A percentile compares a stretch with the other conserved stretches of the same genome.
These are phyloP conservation scores for Aplocera efformata DNA, from an alignment of 2,888 invertebrate genomes.

Conservation along the genomic window DNA sequence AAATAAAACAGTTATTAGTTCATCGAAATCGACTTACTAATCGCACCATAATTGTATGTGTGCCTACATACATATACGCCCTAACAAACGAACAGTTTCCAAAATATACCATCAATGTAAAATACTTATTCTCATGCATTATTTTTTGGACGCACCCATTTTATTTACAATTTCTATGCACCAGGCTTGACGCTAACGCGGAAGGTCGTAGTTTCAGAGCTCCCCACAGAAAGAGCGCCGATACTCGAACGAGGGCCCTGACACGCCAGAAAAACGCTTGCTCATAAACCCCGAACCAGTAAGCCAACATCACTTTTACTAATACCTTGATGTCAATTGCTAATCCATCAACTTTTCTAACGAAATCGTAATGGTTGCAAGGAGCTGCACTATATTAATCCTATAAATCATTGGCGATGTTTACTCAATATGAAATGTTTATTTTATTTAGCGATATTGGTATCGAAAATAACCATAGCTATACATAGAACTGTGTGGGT, in stretches of 20 bases:
- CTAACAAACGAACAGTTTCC: no score
- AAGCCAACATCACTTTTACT: constrained; percentile 46
- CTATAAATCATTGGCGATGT: constrained; percentile 12
- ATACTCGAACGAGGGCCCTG: constrained; percentile 68
- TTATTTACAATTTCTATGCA: constrained; percentile 20
- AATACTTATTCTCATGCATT: no score
- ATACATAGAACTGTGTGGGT: neutral
- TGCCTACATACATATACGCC: no score
- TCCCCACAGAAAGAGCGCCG: constrained; percentile 72
- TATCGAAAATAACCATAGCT: neutral
- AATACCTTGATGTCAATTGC: constrained; percentile 24
- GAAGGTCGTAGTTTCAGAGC: constrained; percentile 72
- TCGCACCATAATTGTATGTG: no score
- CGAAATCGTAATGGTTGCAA: constrained; percentile 1
- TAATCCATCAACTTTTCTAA: constrained; percentile 2
- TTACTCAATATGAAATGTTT: constrained; percentile 4
- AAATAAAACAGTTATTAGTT: no score
- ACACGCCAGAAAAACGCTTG: constrained; percentile 76
- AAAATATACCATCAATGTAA: no score
- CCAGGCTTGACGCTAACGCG: constrained; percentile 52
- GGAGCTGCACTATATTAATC: constrained; percentile 11
- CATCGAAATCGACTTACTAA: no score
- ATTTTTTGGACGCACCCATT: constrained; percentile 19
- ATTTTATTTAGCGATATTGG: constrained; percentile 5
- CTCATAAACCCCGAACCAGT: constrained; percentile 78